phyloP scores from a whole-genome alignment of 2,797 vertebrate species.

The Sebastes minor region DNA sequence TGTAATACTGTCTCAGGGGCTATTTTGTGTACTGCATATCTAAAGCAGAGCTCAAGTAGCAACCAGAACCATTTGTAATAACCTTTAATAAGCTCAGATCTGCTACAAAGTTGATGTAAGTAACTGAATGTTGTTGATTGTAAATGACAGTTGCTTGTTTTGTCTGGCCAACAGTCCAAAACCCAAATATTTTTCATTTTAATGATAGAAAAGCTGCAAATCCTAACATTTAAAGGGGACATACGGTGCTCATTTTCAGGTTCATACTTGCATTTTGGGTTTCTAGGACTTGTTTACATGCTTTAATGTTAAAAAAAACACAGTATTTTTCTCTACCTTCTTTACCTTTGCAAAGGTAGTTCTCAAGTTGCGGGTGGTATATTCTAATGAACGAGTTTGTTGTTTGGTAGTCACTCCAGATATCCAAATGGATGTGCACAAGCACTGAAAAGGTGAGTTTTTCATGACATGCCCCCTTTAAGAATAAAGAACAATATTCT shows the following conservation, averaged over 20 bases:
- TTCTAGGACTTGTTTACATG: not conserved
- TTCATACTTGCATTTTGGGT: not conserved
- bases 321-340: not conserved
- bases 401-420: not conserved
- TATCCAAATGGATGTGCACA: fast-evolving
- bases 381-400: not conserved
- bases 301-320: not conserved
- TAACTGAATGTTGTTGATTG: not conserved
- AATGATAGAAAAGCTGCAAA: not conserved
- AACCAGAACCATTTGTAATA: not conserved
- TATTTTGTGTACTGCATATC: conserved; percentile 12
- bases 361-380: fast-evolving
- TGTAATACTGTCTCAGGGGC: no score
- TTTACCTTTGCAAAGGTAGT: not conserved
- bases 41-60: not conserved
- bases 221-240: not conserved
- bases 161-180: not conserved
- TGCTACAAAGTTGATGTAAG: not conserved
- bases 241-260: not conserved
- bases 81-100: not conserved
- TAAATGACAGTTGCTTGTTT: not conserved
- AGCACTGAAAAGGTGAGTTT: not conserved
- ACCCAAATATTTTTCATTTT: not conserved
- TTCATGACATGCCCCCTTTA: no score
- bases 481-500: no score